These are phyloP conservation scores for Pteromalus puparum DNA, from an alignment of 1,140 invertebrate species.

Conservation along the genomic window DNA sequence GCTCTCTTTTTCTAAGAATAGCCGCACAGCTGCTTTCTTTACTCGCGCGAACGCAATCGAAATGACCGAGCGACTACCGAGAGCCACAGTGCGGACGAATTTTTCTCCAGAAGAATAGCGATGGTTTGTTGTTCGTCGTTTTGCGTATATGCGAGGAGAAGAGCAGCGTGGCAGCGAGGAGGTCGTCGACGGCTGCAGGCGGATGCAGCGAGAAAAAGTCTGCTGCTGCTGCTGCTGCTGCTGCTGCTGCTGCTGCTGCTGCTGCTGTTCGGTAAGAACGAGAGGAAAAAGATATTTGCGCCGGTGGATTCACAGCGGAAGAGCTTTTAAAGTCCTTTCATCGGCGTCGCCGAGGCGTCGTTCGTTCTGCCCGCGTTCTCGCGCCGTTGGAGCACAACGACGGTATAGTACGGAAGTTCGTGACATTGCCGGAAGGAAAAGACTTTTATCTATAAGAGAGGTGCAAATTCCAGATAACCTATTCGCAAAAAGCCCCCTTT, in stretches of 20 bases:
- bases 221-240: neutral
- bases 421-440: slow-evolving; percentile 32
- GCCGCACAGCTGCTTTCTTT: neutral
- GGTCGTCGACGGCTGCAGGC: too few relatives aligned
- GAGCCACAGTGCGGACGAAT: neutral
- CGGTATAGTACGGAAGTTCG: slow-evolving; percentile 21
- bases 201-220: neutral
- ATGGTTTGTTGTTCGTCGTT: neutral
- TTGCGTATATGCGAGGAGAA: neutral
- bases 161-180: neutral
- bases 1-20: neutral
- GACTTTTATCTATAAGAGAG: slow-evolving; percentile 44
- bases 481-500: slow-evolving; percentile 31
- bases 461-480: slow-evolving; percentile 38
- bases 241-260: neutral
- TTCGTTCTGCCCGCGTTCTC: neutral
- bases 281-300: slow-evolving; percentile 17
- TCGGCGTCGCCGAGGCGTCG: slow-evolving; percentile 26
- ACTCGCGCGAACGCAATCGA: neutral
- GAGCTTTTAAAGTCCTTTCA: slow-evolving; percentile 45
- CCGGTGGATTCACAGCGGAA: slow-evolving; percentile 23
- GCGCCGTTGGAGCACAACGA: neutral
- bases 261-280: neutral
- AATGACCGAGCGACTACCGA: too few relatives aligned
- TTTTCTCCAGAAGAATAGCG: neutral